Base-by-base conservation (phyloP, 2,113 vertebrate species). In the Furnarius figulus region DNA sequence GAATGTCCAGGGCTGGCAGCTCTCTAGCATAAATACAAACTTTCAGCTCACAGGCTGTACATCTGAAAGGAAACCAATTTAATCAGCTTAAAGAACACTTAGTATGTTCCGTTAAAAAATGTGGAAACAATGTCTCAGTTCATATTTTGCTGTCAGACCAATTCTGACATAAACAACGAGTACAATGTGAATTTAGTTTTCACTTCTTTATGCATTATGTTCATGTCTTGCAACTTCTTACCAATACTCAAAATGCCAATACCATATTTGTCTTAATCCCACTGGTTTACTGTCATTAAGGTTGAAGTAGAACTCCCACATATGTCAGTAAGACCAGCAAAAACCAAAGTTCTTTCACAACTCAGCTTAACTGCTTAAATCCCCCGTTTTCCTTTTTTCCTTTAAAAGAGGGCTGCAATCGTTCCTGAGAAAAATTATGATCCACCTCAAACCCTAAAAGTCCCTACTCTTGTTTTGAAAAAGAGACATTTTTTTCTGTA, bases 351-450 rank as follows among this genome's bases (percentile, higher is more conserved):
- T 17, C 2, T 85, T 95, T 85, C 65, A 67, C 61, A 84, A 22
- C 39, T 71, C 22, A 49, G 7, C 5, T 89, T 11, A 28, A 71
- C 10, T 50, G 10, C 70, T 84, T 65, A 46, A 72, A 86, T 40
- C 15, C 3, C 2, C 2, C 2, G 2, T 30, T 47, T 33, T 10
- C 5, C 0, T 6, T 18, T 37, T 52, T 49, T 33, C 31, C 8
- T 65, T 59, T 35, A 37, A 33, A 56, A 44, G 19, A 86, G 5
- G 21, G 20, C 21, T n/a, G 12, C 23, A 80, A 5, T 46, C 9
- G 37, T 10, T 70, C 44, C 47, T 49, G 22, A 67, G n/a, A 85
- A 76, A 90, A 21, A 31, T 78, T 87, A 18, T 55, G 10, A 56
- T 61, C 31, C 15, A n/a, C 8, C 61, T 85, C 31, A 79, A 58